These are phyloP conservation scores for Capromys pilorides DNA, from an alignment of 2,797 vertebrate genomes.

Conservation along the genomic window DNA sequence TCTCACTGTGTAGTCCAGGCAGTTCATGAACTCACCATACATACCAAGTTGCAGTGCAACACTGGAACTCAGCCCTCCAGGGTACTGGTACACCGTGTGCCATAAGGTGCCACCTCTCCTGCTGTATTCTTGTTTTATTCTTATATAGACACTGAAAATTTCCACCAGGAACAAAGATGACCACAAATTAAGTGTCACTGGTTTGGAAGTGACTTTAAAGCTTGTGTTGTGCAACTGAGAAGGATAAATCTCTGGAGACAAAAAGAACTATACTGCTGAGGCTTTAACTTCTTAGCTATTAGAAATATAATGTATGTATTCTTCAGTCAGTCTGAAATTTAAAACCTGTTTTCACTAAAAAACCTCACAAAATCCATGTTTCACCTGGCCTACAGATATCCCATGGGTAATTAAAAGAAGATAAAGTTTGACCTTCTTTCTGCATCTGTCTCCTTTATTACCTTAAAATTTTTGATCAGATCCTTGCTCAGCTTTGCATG, in stretches of 20 bases:
- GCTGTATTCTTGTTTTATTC: neutral
- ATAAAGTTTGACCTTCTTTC: neutral
- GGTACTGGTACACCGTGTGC: neutral
- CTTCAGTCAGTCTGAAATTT: neutral
- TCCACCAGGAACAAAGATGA: neutral
- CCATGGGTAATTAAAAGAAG: neutral
- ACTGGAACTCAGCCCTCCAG: neutral
- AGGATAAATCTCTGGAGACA: neutral
- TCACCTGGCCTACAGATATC: neutral
- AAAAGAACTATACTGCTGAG: neutral
- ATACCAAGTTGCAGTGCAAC: neutral
- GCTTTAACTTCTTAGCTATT: neutral
- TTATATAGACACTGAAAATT: neutral
- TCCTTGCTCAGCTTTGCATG: neutral
- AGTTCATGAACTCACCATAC: neutral
- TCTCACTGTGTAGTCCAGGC: neutral
- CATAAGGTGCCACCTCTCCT: neutral
- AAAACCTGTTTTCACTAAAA: neutral
- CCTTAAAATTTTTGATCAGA: neutral
- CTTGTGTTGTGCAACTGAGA: neutral
- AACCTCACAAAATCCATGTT: neutral
- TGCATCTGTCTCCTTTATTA: neutral
- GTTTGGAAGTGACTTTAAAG: slow-evolving; percentile 7
- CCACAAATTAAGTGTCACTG: neutral
- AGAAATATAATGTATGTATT: neutral